A percentile compares a stretch with the other conserved stretches of the same genome.
These are phyloP conservation scores for Sebastiscus tertius DNA, from an alignment of 2,797 vertebrate genomes.

Conservation along the genomic window DNA sequence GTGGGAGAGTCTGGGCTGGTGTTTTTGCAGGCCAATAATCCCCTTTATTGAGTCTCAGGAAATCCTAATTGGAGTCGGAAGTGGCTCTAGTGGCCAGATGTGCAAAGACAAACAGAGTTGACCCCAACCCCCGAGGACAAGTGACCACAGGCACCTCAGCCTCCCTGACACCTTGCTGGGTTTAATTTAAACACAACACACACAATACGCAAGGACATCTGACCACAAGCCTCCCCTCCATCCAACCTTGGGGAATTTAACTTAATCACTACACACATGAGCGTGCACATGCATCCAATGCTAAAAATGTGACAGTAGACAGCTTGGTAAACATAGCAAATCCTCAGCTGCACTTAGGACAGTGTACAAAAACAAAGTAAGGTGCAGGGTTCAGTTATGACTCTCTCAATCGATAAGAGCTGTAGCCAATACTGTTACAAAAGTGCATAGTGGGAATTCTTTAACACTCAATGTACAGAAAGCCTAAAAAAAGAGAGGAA, in stretches of 20 bases:
- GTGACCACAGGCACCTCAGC: conserved; percentile 59
- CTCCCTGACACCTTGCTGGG: conserved; percentile 40
- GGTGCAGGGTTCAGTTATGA: conserved; percentile 10
- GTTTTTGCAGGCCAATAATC: conserved; percentile 78
- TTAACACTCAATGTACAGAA: conserved; percentile 25
- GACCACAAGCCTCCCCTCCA: conserved; percentile 12
- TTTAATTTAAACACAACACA: conserved; percentile 43
- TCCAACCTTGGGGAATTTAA: conserved; percentile 8
- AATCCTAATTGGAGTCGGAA: conserved; percentile 83
- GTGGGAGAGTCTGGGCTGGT: conserved; percentile 66
- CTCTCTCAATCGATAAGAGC: conserved; percentile 36
- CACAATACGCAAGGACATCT: conserved; percentile 14
- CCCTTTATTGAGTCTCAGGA: conserved; percentile 83
- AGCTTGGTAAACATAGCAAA: conserved; percentile 46
- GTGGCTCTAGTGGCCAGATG: conserved; percentile 78
- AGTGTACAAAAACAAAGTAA: conserved; percentile 36
- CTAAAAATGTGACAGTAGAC: conserved; percentile 27
- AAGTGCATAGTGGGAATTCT: conserved; percentile 34
- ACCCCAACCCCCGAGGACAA: conserved; percentile 57
- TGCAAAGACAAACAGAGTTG: conserved; percentile 72
- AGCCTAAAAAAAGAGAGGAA: not conserved
- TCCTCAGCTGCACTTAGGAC: conserved; percentile 29
- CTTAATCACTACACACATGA: conserved; percentile 5
- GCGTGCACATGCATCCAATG: not conserved
- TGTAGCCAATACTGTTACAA: conserved; percentile 35